phyloP scores from a whole-genome alignment of 92 coral and sea anemone genomes.

The Anthopleura xanthogrammica region DNA sequence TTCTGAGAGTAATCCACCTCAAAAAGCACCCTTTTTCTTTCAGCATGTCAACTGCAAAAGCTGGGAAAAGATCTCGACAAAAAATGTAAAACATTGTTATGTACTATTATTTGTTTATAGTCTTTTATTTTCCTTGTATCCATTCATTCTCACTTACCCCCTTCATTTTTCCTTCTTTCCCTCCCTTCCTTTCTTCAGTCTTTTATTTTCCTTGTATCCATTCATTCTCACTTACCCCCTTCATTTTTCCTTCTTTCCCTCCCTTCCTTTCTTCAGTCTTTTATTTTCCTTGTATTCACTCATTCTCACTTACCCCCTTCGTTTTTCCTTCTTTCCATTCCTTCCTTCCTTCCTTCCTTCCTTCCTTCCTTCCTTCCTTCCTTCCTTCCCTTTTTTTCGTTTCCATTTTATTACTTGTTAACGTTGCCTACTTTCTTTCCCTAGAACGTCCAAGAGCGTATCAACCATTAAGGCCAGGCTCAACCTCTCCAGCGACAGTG shows the following conservation, averaged over 20 bases:
- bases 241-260: not conserved
- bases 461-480: slow-evolving; percentile 25
- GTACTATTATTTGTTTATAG: not conserved
- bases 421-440: too few species aligned
- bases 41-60: not conserved
- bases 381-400: too few species aligned
- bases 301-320: not conserved
- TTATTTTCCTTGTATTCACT: not conserved
- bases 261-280: not conserved
- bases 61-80: not conserved
- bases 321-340: not conserved
- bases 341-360: too few species aligned
- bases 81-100: not conserved
- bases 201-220: not conserved
- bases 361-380: too few species aligned
- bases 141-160: not conserved
- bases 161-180: not conserved
- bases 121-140: not conserved
- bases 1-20: not conserved
- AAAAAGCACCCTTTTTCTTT: not conserved
- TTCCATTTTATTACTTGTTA: too few species aligned
- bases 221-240: not conserved
- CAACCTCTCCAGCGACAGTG: slow-evolving; percentile 28
- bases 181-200: not conserved
- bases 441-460: slow-evolving; percentile 9